Base-by-base conservation (phyloP, 2,113 vertebrate genomes). In the Dolichallabes microphthalmus region DNA sequence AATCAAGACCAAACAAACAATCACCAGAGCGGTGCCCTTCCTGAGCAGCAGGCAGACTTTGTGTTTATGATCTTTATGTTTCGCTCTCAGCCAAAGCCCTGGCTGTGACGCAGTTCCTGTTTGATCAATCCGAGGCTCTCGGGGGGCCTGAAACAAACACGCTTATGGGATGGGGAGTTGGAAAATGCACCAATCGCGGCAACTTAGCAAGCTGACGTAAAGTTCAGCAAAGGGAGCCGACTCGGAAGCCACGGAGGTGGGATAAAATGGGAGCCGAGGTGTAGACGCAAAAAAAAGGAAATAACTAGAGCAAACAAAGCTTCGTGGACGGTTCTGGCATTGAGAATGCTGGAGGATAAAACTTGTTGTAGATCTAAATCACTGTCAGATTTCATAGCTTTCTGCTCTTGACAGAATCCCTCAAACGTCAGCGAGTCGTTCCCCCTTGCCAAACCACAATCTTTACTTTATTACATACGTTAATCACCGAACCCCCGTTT, bases 181-280 rank as follows among this genome's bases (percentile, higher is more conserved):
- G 86, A 88, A 89, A 32, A 82, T 22, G 87, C 57, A 81, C 68
- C 55, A 60, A 88, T 85, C 85, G 11, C 87, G 87, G 84, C 35
- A 57, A 45, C 58, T 32, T 32, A 35, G 86, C 57, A 80, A 74
- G 53, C 2, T 66, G 89, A 87, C 27, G 63, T 82, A 86, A 86
- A 80, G 64, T n/a, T n/a, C n/a, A n/a, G n/a, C n/a, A n/a, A n/a
- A 30, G 75, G 27, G 61, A 52, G 83, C 27, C n/a, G 60, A 82
- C 25, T 83, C 75, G 74, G 75, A 88, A 89, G 85, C 88, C 86
- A 52, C 89, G 17, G n/a, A 86, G 86, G 82, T 86, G 87, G 80
- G 82, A n/a, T 4, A 53, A 14, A 84, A 50, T 27, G 58, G 20
- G 9, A 73, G 20, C 25, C 25, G 27, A 50, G 35, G 35, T 50